Percentiles rank a stretch among this genome's conserved stretches.
Conservation (phyloP, 2,797 vertebrate genomes). For the Valencia hispanica region DNA sequence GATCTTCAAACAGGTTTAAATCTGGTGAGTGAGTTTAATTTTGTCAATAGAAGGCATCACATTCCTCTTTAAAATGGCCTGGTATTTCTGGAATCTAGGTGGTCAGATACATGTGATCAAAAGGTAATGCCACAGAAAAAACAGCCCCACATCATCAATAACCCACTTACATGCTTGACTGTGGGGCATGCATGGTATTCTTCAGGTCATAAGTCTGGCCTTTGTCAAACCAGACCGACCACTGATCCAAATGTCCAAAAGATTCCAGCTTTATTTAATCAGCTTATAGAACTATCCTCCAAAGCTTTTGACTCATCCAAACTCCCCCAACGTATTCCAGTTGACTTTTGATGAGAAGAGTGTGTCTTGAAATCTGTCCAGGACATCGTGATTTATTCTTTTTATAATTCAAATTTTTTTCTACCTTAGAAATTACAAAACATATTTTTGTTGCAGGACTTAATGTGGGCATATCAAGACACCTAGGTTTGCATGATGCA, state of each 20-base stretch:
- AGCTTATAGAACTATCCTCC: not conserved
- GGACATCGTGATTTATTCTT: not conserved
- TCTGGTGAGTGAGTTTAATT: not conserved
- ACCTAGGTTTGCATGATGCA: not conserved
- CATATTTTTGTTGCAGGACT: no score
- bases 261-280: not conserved
- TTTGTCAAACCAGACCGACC: not conserved
- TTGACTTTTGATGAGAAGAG: not conserved
- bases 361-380: not conserved
- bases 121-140: not conserved
- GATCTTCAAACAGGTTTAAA: not conserved
- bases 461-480: not conserved
- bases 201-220: not conserved
- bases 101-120: no score
- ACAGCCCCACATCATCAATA: not conserved
- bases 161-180: not conserved
- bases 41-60: not conserved
- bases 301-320: not conserved
- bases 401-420: no score
- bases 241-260: not conserved
- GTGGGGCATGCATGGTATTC: not conserved
- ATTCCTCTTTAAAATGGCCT: not conserved
- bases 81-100: no score
- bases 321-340: not conserved
- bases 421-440: no score